Evolutionary conservation across 2,113 vertebrate genomes (phyloP).

Genomic region (Salvator merianae): DNA sequence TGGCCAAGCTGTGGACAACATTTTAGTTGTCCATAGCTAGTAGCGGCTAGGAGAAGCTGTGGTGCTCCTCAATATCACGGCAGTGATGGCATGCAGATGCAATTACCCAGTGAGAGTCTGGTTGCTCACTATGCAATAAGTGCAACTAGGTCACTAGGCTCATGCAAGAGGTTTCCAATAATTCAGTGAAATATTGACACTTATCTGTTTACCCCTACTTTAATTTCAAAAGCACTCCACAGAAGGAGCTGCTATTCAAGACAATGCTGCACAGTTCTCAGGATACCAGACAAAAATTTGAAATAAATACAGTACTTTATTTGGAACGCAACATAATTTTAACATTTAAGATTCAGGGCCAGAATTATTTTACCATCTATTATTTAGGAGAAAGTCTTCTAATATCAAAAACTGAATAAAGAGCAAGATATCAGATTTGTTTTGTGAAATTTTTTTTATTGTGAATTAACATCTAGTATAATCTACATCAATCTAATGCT

Average conservation of each 20-base stretch:
- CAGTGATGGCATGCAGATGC: too few relatives aligned
- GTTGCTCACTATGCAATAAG: too few relatives aligned
- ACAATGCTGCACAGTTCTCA: neutral
- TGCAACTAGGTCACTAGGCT: too few relatives aligned
- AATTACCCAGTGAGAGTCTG: too few relatives aligned
- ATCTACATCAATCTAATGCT: conserved; percentile 84
- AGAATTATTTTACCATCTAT: conserved; percentile 63
- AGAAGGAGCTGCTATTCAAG: neutral
- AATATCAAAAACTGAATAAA: conserved; percentile 79
- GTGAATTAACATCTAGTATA: conserved; percentile 86
- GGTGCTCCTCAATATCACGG: too few relatives aligned
- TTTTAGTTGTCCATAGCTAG: too few relatives aligned
- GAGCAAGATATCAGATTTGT: conserved; percentile 83
- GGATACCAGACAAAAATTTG: neutral
- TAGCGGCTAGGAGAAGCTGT: too few relatives aligned
- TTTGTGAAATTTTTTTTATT: conserved; percentile 91
- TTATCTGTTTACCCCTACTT: neutral
- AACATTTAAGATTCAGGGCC: conserved; percentile 47
- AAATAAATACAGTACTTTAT: neutral
- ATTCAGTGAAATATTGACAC: too few relatives aligned
- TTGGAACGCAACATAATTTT: neutral
- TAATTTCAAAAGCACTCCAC: neutral
- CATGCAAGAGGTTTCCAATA: too few relatives aligned
- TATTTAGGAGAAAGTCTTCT: conserved; percentile 49
- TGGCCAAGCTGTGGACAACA: too few relatives aligned